Conservation (phyloP, 2,888 invertebrate genomes). For the Cephus runcator region DNA sequence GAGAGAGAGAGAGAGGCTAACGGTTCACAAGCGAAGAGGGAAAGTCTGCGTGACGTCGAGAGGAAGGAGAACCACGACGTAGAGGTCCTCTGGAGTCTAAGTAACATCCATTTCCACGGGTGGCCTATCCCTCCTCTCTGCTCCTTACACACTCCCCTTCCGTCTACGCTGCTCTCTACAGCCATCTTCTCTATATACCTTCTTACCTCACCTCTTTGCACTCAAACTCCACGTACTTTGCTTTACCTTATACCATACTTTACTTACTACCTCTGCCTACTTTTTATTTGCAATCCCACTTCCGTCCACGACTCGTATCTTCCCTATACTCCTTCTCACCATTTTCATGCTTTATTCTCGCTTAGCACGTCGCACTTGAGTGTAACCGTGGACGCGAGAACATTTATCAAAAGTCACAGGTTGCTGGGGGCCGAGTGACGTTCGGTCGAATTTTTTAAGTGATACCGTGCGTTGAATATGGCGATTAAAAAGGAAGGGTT, state of each 20-base stretch:
- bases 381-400: background rate
- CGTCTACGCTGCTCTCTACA: constrained; percentile 22
- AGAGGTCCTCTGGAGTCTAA: constrained; percentile 51
- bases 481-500: background rate
- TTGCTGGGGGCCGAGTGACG: background rate
- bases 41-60: background rate
- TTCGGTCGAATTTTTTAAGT: background rate
- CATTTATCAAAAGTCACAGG: background rate
- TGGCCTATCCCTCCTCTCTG: constrained; percentile 23
- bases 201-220: background rate
- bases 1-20: constrained; percentile 15
- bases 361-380: background rate
- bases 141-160: constrained; percentile 22
- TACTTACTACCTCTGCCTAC: constrained; percentile 41
- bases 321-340: constrained; percentile 24
- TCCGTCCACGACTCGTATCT: constrained; percentile 35
- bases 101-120: constrained; percentile 58
- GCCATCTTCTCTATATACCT: background rate
- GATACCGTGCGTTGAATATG: background rate
- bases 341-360: background rate
- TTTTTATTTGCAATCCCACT: constrained; percentile 46
- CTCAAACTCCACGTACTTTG: constrained; percentile 36
- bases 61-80: constrained; percentile 26
- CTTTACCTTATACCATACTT: constrained; percentile 45
- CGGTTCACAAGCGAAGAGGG: background rate